Base-by-base conservation (phyloP, 2,888 invertebrate species). In the Argyresthia goedartella region DNA sequence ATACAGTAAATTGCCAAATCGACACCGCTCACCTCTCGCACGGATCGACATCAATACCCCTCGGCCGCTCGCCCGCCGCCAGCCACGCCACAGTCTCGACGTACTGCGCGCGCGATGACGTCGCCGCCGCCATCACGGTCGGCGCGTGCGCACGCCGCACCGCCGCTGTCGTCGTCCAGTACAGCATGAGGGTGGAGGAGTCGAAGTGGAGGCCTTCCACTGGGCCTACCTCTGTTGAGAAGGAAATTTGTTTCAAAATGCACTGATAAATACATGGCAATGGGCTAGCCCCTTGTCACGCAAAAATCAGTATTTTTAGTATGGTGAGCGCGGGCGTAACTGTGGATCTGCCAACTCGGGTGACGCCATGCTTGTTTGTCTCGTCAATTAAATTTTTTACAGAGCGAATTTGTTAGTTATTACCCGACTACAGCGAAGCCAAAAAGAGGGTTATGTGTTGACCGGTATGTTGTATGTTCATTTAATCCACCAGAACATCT, bases 191-290 rank as follows among this genome's bases (percentile, higher is more conserved):
- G 53, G 90, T 85, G 11, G 89, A 69, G 55, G 89, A 86, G 67
- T 95, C 95, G 73, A 90, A 95, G 52, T 94, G 93, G 66, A 97
- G 81, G 43, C 96, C 97, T 81, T 97, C 96, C 7, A 95, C 95
- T 0, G 95, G 92, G 9, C 95, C 95, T 76, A 93, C 93, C 63
- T 91, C 93, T 91, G 71, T 43, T 25, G 70, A 25, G 33, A 15
- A 53, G 50, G 52, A 51, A 39, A 8, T 39, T 11, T 39, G n/a
- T 36, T 36, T 8, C 36, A 36, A 36, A 8, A 36, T 36, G 36
- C 36, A 9, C 8, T 36, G 36, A 9, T 7, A 8, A 36, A 36
- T 9, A 36, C 9, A 36, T 7, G 3, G 9, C 39, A 39, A 39
- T 9, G 39, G 8, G n/a, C n/a, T n/a, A n/a, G n/a, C n/a, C n/a